These are phyloP conservation scores for Hermaeophaga mercurialis DNA, from an alignment of 2,888 invertebrate genomes.

Conservation along the genomic window DNA sequence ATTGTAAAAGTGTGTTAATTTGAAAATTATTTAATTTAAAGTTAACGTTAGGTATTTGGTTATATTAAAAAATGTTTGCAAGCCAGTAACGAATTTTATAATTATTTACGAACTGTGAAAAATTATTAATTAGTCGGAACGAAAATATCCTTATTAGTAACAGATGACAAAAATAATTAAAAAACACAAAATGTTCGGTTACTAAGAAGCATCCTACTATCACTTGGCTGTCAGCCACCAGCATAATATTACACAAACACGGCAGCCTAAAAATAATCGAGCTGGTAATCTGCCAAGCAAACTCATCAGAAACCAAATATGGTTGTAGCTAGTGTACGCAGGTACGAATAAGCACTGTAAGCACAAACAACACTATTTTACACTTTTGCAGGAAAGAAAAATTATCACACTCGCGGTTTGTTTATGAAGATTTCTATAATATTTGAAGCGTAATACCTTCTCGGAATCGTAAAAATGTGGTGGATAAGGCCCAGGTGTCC, in stretches of 20 bases:
- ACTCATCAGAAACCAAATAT: slow-evolving; percentile 47
- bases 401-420: slow-evolving; percentile 36
- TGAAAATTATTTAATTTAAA: too few relatives aligned
- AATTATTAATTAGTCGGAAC: too few relatives aligned
- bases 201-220: slow-evolving; percentile 42
- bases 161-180: slow-evolving; percentile 13
- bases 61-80: too few relatives aligned
- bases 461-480: slow-evolving; percentile 55
- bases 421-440: not conserved
- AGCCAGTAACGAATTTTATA: too few relatives aligned
- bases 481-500: slow-evolving; percentile 56
- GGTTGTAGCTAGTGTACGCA: slow-evolving; percentile 36
- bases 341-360: slow-evolving; percentile 24
- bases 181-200: slow-evolving; percentile 25
- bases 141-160: too few relatives aligned
- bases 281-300: slow-evolving; percentile 46
- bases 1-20: too few relatives aligned
- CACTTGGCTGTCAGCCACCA: slow-evolving; percentile 54
- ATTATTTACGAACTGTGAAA: too few relatives aligned
- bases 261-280: slow-evolving; percentile 58
- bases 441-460: slow-evolving; percentile 47
- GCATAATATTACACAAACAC: slow-evolving; percentile 45
- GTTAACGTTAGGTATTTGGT: too few relatives aligned
- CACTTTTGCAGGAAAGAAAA: not conserved
- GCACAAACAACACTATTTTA: slow-evolving; percentile 13